These are phyloP conservation scores for Rhinoraja longicauda DNA, from an alignment of 2,797 vertebrate species.

Conservation along the genomic window DNA sequence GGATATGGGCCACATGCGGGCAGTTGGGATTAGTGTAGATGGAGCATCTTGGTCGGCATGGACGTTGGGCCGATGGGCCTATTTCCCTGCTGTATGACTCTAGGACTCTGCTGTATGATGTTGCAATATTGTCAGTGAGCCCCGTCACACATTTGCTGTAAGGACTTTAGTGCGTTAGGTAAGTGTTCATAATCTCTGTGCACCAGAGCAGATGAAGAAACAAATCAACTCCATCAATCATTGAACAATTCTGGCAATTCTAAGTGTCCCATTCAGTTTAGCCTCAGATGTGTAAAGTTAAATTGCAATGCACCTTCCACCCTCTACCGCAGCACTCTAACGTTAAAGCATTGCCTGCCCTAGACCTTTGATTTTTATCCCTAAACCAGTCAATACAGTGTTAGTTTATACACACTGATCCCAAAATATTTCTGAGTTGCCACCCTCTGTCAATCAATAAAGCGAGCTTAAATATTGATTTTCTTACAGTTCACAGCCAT, in stretches of 20 bases:
- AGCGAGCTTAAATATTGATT: conserved; percentile 20
- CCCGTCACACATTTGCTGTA: no score
- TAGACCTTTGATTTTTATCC: background rate
- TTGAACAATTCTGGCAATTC: background rate
- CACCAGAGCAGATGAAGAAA: background rate
- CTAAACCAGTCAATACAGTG: background rate
- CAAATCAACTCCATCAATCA: background rate
- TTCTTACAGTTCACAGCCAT: conserved; percentile 6
- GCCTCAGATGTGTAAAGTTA: background rate
- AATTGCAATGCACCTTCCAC: background rate
- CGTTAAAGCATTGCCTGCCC: background rate
- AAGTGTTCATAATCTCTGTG: background rate
- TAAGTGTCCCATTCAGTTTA: background rate
- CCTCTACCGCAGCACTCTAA: background rate
- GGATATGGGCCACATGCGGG: no score
- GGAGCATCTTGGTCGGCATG: no score
- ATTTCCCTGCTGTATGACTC: no score
- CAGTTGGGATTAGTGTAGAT: no score
- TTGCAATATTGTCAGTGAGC: no score
- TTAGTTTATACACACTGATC: background rate
- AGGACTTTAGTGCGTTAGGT: no score
- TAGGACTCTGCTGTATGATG: no score
- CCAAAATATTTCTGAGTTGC: conserved; percentile 11
- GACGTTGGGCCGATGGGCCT: no score
- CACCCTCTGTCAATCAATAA: conserved; percentile 26